These are phyloP conservation scores for Drosophila sproati DNA, from an alignment of 1,140 invertebrate genomes.

Conservation along the genomic window DNA sequence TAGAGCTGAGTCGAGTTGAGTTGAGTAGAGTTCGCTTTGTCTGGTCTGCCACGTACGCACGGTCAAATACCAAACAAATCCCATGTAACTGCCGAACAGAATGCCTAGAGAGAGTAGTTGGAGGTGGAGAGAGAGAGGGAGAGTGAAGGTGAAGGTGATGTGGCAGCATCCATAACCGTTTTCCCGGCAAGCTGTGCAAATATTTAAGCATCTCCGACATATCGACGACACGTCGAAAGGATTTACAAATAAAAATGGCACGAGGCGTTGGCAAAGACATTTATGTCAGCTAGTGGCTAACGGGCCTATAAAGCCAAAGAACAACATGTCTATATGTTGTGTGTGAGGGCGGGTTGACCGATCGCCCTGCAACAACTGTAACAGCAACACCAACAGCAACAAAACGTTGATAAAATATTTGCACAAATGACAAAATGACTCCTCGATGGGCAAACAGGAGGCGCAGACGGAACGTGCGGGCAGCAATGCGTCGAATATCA, in stretches of 20 bases:
- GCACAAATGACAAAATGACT: slow-evolving; percentile 53
- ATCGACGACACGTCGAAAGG: slow-evolving; percentile 76
- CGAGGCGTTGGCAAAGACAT: slow-evolving; percentile 24
- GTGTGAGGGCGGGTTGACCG: background rate
- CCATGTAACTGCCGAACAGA: slow-evolving; percentile 46
- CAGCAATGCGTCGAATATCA: slow-evolving; percentile 71
- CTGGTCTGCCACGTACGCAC: slow-evolving; percentile 42
- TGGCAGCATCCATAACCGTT: slow-evolving; percentile 27
- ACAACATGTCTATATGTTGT: background rate
- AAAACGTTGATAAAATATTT: slow-evolving; percentile 58
- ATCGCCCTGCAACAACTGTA: slow-evolving; percentile 5
- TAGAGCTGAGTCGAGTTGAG: slow-evolving; percentile 3
- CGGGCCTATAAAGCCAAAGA: slow-evolving; percentile 37
- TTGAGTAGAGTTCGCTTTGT: background rate
- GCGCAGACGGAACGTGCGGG: slow-evolving; percentile 24
- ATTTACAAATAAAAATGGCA: slow-evolving; percentile 64
- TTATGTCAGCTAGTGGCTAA: slow-evolving; percentile 20
- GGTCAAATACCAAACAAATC: slow-evolving; percentile 63
- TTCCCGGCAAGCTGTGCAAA: slow-evolving; percentile 62
- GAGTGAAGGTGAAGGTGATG: background rate
- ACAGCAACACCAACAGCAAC: slow-evolving; percentile 21
- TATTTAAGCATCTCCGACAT: slow-evolving; percentile 73
- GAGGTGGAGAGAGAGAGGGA: background rate
- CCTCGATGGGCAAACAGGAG: slow-evolving; percentile 13
- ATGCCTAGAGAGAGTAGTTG: slow-evolving; percentile 2